Evolutionary conservation across 2,113 vertebrate species (phyloP).

Genomic region (Elephas maximus): DNA sequence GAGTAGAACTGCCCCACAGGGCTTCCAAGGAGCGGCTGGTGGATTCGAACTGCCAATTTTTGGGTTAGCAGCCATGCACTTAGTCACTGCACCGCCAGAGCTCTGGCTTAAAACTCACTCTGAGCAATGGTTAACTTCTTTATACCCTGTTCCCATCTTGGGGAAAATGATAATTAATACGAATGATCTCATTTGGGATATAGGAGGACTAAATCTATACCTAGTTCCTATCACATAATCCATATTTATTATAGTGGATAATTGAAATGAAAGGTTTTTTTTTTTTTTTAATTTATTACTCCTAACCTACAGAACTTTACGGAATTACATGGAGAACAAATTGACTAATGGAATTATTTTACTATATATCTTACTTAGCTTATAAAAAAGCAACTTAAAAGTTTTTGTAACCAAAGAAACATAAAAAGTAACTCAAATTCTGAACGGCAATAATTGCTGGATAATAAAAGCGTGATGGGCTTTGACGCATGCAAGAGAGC

Average conservation of each 20-base stretch:
- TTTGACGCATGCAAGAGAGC: neutral
- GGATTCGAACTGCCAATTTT: too few relatives aligned
- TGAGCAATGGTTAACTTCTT: constrained; percentile 13
- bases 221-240: neutral
- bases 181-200: neutral
- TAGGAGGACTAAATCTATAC: neutral
- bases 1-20: too few relatives aligned
- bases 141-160: neutral
- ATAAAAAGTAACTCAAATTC: neutral
- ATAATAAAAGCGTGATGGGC: neutral
- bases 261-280: neutral
- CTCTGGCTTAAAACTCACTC: neutral
- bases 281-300: neutral
- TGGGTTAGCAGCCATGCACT: too few relatives aligned
- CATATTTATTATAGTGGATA: neutral
- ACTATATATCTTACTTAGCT: neutral
- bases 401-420: neutral
- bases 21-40: too few relatives aligned
- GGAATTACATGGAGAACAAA: neutral
- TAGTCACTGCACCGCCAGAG: too few relatives aligned
- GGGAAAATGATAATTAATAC: neutral
- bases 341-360: neutral
- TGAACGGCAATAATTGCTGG: neutral
- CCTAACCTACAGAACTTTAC: neutral
- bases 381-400: neutral